phyloP scores from a whole-genome alignment of 2,888 invertebrate species.

The Scaptomyza parva region DNA sequence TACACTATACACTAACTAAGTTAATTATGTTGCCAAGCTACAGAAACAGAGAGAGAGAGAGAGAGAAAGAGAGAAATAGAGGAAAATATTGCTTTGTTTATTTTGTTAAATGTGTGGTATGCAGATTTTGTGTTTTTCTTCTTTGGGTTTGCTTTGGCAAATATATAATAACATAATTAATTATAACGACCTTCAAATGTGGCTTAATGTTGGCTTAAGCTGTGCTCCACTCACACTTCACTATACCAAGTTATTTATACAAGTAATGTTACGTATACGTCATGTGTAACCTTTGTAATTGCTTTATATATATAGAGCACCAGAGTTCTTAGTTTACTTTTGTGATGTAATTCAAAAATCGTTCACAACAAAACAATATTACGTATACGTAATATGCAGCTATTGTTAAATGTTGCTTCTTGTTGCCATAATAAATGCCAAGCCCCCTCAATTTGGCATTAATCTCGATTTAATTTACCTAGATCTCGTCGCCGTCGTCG shows the following conservation, averaged over 20 bases:
- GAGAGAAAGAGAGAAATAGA: too few species aligned
- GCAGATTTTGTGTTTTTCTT: slow-evolving; percentile 12
- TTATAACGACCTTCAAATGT: slow-evolving; percentile 5
- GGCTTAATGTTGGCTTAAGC: background rate
- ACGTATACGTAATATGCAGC: too few species aligned
- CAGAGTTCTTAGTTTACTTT: background rate
- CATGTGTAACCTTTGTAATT: too few species aligned
- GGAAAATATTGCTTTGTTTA: slow-evolving; percentile 4
- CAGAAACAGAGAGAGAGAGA: too few species aligned
- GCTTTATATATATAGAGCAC: background rate
- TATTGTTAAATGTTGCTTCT: background rate
- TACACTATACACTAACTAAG: slow-evolving; percentile 24
- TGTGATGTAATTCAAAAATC: too few species aligned
- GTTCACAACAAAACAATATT: too few species aligned
- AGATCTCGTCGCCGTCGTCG: too few species aligned
- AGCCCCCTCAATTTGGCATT: slow-evolving; percentile 12
- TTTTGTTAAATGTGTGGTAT: background rate
- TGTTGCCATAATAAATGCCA: background rate
- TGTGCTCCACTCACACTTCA: too few species aligned
- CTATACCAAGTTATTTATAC: background rate
- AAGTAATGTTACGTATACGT: slow-evolving; percentile 3
- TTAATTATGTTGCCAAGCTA: slow-evolving; percentile 18
- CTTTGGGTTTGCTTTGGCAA: background rate
- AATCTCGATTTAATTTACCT: slow-evolving; percentile 27
- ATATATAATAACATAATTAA: slow-evolving; percentile 5